These are phyloP conservation scores for Pholis gunnellus DNA, from an alignment of 2,113 vertebrate genomes.

Conservation along the genomic window DNA sequence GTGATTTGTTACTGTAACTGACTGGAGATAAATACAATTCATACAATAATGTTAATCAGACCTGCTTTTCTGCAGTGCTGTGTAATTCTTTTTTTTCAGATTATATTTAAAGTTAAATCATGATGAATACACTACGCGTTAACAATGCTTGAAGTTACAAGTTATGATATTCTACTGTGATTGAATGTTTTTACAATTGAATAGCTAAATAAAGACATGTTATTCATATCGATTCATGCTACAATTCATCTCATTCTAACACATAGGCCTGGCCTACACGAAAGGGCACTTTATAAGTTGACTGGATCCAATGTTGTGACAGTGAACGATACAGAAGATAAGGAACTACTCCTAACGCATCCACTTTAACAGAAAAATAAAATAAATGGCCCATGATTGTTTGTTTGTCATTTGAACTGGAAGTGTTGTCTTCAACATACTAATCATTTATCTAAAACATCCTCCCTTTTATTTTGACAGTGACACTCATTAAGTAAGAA, in stretches of 20 bases:
- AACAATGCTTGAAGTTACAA: background rate
- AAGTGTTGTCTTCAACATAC: background rate
- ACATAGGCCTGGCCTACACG: background rate
- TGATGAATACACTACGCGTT: background rate
- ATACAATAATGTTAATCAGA: background rate
- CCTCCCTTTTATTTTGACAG: background rate
- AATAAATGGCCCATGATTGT: background rate
- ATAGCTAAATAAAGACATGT: background rate
- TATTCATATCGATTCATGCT: background rate
- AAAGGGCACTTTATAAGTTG: background rate
- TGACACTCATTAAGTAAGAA: background rate
- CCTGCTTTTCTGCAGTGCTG: background rate
- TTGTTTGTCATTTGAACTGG: background rate
- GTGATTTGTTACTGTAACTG: background rate
- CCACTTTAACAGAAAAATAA: background rate
- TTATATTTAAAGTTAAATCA: background rate
- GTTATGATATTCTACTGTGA: background rate
- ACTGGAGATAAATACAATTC: background rate
- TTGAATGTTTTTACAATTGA: background rate
- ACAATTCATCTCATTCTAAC: background rate
- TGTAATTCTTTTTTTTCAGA: background rate
- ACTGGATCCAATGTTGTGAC: background rate
- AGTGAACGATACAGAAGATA: background rate
- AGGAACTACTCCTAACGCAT: background rate
- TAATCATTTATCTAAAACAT: background rate